Conservation (phyloP, 2,113 vertebrate species). For the Oxyura jamaicensis region DNA sequence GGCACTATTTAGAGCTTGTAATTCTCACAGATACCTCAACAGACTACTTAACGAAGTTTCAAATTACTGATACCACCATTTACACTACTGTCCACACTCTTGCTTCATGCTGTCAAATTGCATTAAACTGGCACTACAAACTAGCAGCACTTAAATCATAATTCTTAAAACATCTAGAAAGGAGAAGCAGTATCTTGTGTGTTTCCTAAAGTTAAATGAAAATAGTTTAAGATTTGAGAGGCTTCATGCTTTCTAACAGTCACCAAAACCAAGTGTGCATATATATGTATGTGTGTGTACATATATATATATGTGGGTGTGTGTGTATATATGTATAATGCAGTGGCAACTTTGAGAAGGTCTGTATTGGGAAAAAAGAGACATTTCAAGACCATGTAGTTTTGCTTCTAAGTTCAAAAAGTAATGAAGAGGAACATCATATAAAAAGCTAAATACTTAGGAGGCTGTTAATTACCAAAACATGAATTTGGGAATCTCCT, state of each 20-base stretch:
- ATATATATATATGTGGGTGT: neutral
- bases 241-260: neutral
- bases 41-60: neutral
- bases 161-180: neutral
- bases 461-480: neutral
- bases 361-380: too few species aligned
- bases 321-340: neutral
- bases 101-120: neutral
- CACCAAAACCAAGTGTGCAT: neutral
- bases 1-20: neutral
- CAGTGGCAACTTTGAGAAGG: neutral
- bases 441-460: neutral
- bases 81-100: neutral
- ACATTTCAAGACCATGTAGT: neutral
- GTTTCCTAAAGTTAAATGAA: neutral
- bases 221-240: neutral
- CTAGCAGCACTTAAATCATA: neutral
- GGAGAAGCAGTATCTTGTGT: neutral
- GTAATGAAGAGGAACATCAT: neutral
- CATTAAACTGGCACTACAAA: neutral
- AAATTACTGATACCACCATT: neutral
- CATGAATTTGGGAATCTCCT: neutral
- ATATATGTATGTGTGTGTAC: too few species aligned
- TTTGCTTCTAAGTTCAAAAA: neutral
- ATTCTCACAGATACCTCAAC: neutral